Evolutionary conservation across 2,888 invertebrate species (phyloP).

Genomic region (Carcina quercana): DNA sequence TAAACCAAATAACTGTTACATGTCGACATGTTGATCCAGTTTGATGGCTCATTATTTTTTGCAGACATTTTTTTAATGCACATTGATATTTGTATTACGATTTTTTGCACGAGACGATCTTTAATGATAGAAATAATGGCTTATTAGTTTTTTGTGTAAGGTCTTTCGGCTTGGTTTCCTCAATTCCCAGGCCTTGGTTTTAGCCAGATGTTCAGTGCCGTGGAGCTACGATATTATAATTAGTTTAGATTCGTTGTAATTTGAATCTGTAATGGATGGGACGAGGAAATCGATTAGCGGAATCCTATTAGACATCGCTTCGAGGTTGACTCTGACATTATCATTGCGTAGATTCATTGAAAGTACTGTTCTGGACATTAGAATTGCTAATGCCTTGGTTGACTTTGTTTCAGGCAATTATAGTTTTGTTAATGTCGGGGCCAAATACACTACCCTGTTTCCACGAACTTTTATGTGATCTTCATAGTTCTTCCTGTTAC

Average conservation of each 20-base stretch:
- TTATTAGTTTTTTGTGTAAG: conserved; percentile 46
- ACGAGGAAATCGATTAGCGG: no score
- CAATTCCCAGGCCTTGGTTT: conserved; percentile 57
- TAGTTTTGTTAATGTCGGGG: no score
- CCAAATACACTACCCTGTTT: no score
- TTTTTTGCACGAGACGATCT: conserved; percentile 42
- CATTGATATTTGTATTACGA: conserved; percentile 33
- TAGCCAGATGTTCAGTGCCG: conserved; percentile 50
- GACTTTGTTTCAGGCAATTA: no score
- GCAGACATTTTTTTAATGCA: conserved; percentile 25
- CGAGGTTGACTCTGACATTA: no score
- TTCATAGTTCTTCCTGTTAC: no score
- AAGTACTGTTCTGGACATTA: no score
- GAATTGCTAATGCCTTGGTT: no score
- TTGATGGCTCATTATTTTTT: conserved; percentile 38
- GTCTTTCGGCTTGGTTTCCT: conserved; percentile 46
- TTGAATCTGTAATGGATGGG: no score
- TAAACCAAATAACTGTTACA: conserved; percentile 45
- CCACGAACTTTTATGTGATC: no score
- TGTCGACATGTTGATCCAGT: conserved; percentile 38
- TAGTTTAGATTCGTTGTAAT: conserved; percentile 28
- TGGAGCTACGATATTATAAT: conserved; percentile 34
- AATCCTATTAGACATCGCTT: no score
- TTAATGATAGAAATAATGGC: conserved; percentile 53
- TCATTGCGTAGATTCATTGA: no score